Evolutionary conservation across 1,140 invertebrate genomes (phyloP).

Genomic region (Eubasilissa regina): DNA sequence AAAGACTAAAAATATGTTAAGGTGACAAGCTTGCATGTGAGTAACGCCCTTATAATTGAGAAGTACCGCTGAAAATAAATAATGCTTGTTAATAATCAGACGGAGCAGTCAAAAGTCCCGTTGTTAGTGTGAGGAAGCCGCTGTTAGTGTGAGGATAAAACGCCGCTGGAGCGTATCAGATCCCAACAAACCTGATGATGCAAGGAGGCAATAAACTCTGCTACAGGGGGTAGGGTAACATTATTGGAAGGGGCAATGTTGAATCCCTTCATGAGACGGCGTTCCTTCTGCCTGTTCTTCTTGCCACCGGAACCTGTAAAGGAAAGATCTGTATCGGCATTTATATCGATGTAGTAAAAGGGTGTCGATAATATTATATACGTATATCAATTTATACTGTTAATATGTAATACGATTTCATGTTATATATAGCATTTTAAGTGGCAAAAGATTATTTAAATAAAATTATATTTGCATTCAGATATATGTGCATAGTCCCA

Average conservation of each 20-base stretch:
- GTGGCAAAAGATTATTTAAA: too few species aligned
- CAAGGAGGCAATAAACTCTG: conserved; percentile 82
- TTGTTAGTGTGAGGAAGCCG: conserved; percentile 19
- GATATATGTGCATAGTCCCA: too few species aligned
- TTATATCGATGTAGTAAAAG: conserved; percentile 56
- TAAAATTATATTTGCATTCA: too few species aligned
- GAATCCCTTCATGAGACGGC: conserved; percentile 94
- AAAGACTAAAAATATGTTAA: too few species aligned
- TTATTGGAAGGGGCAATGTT: conserved; percentile 83
- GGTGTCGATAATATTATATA: background rate
- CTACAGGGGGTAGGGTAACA: conserved; percentile 80
- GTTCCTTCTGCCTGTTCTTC: conserved; percentile 93
- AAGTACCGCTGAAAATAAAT: background rate
- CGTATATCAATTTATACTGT: too few species aligned
- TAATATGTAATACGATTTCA: too few species aligned
- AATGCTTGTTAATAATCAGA: background rate
- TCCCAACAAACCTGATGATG: conserved; percentile 72
- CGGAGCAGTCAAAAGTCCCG: background rate
- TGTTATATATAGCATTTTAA: too few species aligned
- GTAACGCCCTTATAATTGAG: too few species aligned
- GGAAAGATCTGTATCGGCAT: conserved; percentile 59
- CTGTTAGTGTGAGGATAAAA: conserved; percentile 6
- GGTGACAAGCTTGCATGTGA: too few species aligned
- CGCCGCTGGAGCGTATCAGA: background rate
- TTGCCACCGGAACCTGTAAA: conserved; percentile 88